A percentile compares a stretch with the other conserved stretches of the same genome.
Evolutionary conservation across 2,113 vertebrate species (phyloP).

Genomic region (Hepsetus odoe): DNA sequence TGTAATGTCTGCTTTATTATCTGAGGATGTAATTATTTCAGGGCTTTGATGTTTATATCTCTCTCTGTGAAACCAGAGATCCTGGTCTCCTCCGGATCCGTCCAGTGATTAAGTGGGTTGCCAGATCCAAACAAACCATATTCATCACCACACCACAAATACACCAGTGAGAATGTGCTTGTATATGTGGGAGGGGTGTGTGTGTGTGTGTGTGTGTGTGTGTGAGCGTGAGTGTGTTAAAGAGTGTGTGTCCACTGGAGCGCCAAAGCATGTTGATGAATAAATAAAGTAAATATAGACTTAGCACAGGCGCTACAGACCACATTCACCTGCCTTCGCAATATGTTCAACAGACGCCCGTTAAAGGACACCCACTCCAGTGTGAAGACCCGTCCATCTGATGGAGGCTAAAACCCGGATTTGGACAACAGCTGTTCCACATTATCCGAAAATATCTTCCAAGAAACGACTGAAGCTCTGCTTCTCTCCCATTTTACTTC

Average conservation of each 20-base stretch:
- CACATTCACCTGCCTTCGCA: background rate
- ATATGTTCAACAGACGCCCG: background rate
- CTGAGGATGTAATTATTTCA: background rate
- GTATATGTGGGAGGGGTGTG: background rate
- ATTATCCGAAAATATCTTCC: too few relatives aligned
- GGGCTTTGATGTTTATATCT: background rate
- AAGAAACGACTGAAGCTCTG: too few relatives aligned
- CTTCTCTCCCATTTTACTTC: too few relatives aligned
- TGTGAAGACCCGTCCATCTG: background rate
- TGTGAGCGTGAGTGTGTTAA: background rate
- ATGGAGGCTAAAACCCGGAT: background rate
- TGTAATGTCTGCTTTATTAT: too few relatives aligned
- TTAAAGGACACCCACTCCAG: background rate
- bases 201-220: background rate
- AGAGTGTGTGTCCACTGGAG: too few relatives aligned
- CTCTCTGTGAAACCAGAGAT: background rate
- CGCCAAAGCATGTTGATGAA: background rate
- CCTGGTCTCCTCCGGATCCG: background rate
- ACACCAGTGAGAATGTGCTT: background rate
- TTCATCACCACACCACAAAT: slow-evolving; percentile 1
- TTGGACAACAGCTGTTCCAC: background rate
- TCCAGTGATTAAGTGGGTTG: background rate
- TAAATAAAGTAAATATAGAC: background rate
- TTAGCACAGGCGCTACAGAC: background rate
- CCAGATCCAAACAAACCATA: background rate